phyloP scores from a whole-genome alignment of 2,113 vertebrate species.

The Heliornis fulica region DNA sequence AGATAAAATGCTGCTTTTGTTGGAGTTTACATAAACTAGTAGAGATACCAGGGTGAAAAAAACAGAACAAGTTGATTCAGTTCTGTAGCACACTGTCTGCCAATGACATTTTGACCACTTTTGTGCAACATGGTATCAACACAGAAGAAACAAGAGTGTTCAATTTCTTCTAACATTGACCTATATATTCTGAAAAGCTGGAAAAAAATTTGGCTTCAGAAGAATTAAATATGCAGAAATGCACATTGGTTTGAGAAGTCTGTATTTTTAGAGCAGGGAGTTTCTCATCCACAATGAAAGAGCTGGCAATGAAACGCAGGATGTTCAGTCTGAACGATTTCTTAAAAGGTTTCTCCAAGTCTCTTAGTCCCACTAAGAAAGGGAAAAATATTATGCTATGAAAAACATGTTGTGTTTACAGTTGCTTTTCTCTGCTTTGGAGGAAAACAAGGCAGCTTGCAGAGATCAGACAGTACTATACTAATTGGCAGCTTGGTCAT shows the following conservation, averaged over 20 bases:
- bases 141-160: background rate
- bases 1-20: background rate
- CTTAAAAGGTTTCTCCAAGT: background rate
- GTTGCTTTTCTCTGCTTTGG: background rate
- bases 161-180: background rate
- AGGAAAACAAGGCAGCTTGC: background rate
- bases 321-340: background rate
- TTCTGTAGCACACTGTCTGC: background rate
- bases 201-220: background rate
- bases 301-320: background rate
- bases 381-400: background rate
- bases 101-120: background rate
- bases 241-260: background rate
- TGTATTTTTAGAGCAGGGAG: background rate
- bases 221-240: background rate
- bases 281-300: background rate
- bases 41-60: background rate
- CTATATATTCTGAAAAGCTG: background rate
- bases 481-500: constrained; percentile 25
- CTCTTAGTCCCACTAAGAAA: background rate
- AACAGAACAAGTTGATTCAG: background rate
- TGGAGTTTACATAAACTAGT: background rate
- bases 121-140: fast-evolving
- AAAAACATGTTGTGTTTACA: background rate
- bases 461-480: background rate